Conservation (phyloP, 92 coral and sea anemone species). For the Epizoanthus stellaris region DNA sequence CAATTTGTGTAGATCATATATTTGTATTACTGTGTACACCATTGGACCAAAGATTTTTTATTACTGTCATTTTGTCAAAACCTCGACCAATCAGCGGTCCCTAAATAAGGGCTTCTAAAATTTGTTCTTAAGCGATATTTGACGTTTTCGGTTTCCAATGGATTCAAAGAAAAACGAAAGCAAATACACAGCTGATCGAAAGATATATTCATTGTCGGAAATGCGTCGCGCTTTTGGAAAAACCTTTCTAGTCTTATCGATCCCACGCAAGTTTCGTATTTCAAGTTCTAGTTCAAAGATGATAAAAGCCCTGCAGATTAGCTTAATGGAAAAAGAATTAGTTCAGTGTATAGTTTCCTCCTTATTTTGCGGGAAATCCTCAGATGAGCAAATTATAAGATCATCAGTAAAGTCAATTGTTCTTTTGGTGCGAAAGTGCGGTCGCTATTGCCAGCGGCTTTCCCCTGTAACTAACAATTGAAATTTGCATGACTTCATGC, state of each 20-base stretch:
- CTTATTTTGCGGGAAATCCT: background rate
- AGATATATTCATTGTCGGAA: slow-evolving; percentile 25
- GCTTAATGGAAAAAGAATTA: background rate
- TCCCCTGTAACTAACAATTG: background rate
- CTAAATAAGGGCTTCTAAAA: background rate
- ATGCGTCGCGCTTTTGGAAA: background rate
- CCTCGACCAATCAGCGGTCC: slow-evolving; percentile 25
- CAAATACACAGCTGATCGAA: slow-evolving; percentile 19
- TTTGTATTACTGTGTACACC: slow-evolving; percentile 36
- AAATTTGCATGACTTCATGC: background rate
- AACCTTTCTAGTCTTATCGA: background rate
- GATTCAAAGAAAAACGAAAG: slow-evolving; percentile 13
- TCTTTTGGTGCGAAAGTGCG: background rate
- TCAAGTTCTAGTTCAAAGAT: background rate
- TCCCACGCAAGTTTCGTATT: background rate
- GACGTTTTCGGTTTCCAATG: slow-evolving; percentile 39
- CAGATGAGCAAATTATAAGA: too few relatives aligned
- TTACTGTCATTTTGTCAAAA: slow-evolving; percentile 20
- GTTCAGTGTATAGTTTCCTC: background rate
- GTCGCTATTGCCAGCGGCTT: background rate
- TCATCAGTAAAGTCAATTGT: background rate
- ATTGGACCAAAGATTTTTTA: background rate
- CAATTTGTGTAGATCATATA: background rate
- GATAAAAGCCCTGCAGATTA: background rate
- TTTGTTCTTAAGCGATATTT: slow-evolving; percentile 28